A percentile compares a stretch with the other conserved stretches of the same genome.
Evolutionary conservation across 1,140 invertebrate genomes (phyloP).

Genomic region (Cheumatopsyche charites): DNA sequence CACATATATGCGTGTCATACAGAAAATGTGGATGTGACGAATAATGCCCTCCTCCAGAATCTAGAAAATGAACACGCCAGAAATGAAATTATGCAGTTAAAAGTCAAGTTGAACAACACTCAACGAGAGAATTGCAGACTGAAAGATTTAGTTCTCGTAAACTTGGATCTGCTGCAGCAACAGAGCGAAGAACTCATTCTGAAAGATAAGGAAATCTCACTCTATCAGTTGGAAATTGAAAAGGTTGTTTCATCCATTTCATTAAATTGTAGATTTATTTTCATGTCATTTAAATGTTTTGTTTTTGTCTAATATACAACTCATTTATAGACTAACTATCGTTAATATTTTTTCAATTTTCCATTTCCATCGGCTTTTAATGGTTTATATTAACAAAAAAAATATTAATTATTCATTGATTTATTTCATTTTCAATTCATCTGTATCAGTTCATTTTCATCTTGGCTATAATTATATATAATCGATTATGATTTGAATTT

Average conservation of each 20-base stretch:
- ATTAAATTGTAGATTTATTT: too few species aligned
- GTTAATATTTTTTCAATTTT: too few species aligned
- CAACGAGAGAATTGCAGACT: conserved; percentile 49
- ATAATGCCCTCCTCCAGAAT: neutral
- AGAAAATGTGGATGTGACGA: conserved; percentile 41
- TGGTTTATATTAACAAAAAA: too few species aligned
- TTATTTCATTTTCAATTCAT: too few species aligned
- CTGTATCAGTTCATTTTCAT: too few species aligned
- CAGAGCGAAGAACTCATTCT: conserved; percentile 69
- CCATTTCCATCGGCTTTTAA: too few species aligned
- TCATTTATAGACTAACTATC: too few species aligned
- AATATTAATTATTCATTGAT: too few species aligned
- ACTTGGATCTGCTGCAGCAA: conserved; percentile 71
- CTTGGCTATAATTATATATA: too few species aligned
- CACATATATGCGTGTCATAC: conserved; percentile 52
- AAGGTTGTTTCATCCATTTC: too few species aligned
- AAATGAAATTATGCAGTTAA: conserved; percentile 22
- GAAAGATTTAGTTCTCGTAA: conserved; percentile 67
- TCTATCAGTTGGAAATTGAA: conserved; percentile 70
- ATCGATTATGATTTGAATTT: neutral
- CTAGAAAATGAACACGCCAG: neutral
- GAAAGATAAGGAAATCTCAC: conserved; percentile 67
- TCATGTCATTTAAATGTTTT: too few species aligned
- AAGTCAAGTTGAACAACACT: neutral
- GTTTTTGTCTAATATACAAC: too few species aligned